Evolutionary conservation across 2,888 invertebrate species (phyloP).

Genomic region (Heliconius aoede): DNA sequence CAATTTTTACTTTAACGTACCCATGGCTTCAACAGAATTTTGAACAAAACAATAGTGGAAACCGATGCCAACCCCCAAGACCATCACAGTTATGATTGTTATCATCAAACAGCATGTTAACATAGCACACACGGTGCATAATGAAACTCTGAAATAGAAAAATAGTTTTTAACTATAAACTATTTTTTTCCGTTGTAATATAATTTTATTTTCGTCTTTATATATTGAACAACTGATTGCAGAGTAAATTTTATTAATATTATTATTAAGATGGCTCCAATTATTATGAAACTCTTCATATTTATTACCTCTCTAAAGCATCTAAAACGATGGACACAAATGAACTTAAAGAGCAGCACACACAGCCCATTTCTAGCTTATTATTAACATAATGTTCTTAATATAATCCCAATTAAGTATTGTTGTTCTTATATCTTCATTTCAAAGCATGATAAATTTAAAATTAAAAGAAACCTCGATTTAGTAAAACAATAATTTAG

Average conservation of each 20-base stretch:
- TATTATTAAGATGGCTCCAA: neutral
- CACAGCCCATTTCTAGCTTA: conserved; percentile 66
- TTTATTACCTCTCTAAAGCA: conserved; percentile 69
- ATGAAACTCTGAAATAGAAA: conserved; percentile 63
- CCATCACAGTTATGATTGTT: conserved; percentile 65
- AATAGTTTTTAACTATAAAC: neutral
- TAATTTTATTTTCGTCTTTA: neutral
- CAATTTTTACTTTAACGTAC: conserved; percentile 51
- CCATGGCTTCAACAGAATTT: conserved; percentile 65
- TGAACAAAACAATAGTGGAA: conserved; percentile 74
- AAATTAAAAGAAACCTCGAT: conserved; percentile 1
- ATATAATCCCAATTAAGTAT: conserved; percentile 39
- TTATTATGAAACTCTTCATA: neutral
- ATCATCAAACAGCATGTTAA: conserved; percentile 69
- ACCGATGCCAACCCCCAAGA: conserved; percentile 74
- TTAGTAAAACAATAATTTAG: conserved; percentile 7
- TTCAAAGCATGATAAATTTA: conserved; percentile 1
- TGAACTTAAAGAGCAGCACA: conserved; percentile 71
- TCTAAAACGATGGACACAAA: conserved; percentile 70
- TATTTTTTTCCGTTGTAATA: too few species aligned
- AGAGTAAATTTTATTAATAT: neutral
- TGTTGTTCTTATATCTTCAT: conserved; percentile 7
- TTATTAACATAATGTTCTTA: conserved; percentile 28
- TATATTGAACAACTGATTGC: neutral
- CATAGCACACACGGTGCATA: conserved; percentile 75